phyloP scores from a whole-genome alignment of 1,140 invertebrate genomes.

The Drosophila prosaltans region DNA sequence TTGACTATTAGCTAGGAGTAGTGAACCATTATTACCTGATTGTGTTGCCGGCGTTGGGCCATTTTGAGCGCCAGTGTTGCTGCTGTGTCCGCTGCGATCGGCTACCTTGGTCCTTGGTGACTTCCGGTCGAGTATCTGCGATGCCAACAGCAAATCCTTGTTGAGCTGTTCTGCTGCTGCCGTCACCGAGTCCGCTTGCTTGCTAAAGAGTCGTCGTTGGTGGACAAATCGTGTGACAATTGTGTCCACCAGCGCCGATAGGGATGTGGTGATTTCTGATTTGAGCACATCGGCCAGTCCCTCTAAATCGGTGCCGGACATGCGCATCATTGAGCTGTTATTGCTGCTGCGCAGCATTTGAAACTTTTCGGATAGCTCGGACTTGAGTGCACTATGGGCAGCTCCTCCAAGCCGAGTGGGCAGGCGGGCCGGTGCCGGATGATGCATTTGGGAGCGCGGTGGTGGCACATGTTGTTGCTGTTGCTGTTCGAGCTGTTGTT shows the following conservation, averaged over 20 bases:
- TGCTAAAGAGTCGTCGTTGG: conserved; percentile 89
- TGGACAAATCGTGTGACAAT: conserved; percentile 93
- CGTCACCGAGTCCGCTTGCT: conserved; percentile 89
- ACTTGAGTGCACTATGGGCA: conserved; percentile 85
- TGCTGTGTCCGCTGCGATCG: conserved; percentile 86
- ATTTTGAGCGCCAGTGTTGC: conserved; percentile 74
- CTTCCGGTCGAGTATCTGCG: conserved; percentile 91
- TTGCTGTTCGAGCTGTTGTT: conserved; percentile 80
- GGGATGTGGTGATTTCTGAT: conserved; percentile 92
- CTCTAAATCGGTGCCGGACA: conserved; percentile 91
- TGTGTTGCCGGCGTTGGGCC: conserved; percentile 83
- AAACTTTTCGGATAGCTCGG: conserved; percentile 86
- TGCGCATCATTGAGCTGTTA: conserved; percentile 86
- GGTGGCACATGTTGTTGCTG: conserved; percentile 85
- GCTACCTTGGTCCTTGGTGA: conserved; percentile 91
- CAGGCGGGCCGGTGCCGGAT: conserved; percentile 63
- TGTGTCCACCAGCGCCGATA: conserved; percentile 93
- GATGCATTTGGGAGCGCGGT: conserved; percentile 81
- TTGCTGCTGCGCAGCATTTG: conserved; percentile 86
- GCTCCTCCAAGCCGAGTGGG: conserved; percentile 81
- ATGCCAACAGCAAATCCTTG: conserved; percentile 91
- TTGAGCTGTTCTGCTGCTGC: conserved; percentile 91
- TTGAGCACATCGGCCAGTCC: conserved; percentile 94
- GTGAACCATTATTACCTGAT: conserved; percentile 85
- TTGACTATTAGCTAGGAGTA: conserved; percentile 83